Percentiles rank a stretch among this genome's conserved stretches.
Conservation (phyloP, 2,888 invertebrate genomes). For the Portevinia maculata region DNA sequence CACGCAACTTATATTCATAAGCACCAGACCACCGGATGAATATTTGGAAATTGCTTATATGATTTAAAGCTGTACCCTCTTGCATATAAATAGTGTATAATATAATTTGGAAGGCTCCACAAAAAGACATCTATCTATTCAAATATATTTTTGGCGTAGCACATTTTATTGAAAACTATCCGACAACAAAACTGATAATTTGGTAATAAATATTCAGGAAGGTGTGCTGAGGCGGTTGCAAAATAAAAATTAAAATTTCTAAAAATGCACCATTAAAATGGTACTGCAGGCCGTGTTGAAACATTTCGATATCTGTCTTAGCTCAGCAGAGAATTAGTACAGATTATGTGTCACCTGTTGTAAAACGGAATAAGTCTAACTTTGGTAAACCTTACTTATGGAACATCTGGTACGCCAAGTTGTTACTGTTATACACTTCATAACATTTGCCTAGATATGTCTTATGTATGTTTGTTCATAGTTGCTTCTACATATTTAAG, state of each 20-base stretch:
- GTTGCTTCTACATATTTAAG: too few species aligned
- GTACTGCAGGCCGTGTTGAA: constrained; percentile 19
- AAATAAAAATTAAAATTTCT: constrained; percentile 4
- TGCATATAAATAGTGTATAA: constrained; percentile 17
- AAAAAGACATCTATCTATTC: constrained; percentile 18
- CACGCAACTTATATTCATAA: constrained; percentile 2
- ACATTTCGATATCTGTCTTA: too few species aligned
- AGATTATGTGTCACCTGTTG: too few species aligned
- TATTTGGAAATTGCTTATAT: constrained; percentile 17
- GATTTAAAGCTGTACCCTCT: background rate
- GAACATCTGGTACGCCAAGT: too few species aligned
- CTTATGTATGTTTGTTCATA: too few species aligned
- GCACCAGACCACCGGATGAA: too few species aligned
- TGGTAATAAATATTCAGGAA: constrained; percentile 58
- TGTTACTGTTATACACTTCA: too few species aligned
- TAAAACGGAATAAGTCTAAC: too few species aligned
- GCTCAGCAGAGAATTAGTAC: too few species aligned
- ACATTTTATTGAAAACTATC: constrained; percentile 15
- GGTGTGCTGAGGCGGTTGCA: constrained; percentile 25
- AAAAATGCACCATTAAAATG: constrained; percentile 17
- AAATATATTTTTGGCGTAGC: constrained; percentile 25
- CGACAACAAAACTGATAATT: constrained; percentile 39
- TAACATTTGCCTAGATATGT: too few species aligned
- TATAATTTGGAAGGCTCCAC: constrained; percentile 2
- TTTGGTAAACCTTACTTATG: too few species aligned